Conservation (phyloP, 2,113 vertebrate species). For the Arenaria interpres region DNA sequence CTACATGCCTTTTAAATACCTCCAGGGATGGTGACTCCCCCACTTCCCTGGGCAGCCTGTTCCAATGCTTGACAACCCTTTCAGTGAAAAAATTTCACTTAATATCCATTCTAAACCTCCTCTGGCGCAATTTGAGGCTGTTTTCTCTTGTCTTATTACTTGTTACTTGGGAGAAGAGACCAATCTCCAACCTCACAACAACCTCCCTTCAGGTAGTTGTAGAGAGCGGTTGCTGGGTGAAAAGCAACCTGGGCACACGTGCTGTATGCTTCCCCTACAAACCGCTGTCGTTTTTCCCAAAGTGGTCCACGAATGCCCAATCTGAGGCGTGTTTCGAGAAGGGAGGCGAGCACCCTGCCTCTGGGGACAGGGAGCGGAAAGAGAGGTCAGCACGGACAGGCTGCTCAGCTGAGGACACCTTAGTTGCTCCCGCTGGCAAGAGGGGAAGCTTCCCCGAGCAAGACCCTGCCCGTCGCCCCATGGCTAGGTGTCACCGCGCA, state of each 20-base stretch:
- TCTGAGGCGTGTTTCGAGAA: not conserved
- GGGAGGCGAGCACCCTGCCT: not conserved
- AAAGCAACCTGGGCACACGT: rapidly evolving
- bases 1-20: not conserved
- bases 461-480: no score
- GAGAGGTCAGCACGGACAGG: not conserved
- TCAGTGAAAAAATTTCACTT: not conserved
- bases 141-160: not conserved
- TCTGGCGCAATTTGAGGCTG: not conserved
- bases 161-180: not conserved
- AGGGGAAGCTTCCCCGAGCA: not conserved
- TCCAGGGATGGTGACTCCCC: not conserved
- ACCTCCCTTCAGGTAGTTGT: not conserved
- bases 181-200: not conserved
- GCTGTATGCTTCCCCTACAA: not conserved
- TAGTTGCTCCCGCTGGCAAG: not conserved
- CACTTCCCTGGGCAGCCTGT: not conserved
- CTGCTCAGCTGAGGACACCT: not conserved
- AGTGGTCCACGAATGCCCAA: not conserved
- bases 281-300: not conserved
- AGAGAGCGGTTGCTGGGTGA: not conserved
- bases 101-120: not conserved
- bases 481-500: slow-evolving; percentile 38
- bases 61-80: not conserved
- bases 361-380: not conserved